Conservation (phyloP, 2,888 invertebrate genomes). For the Amblyjoppa proteus region DNA sequence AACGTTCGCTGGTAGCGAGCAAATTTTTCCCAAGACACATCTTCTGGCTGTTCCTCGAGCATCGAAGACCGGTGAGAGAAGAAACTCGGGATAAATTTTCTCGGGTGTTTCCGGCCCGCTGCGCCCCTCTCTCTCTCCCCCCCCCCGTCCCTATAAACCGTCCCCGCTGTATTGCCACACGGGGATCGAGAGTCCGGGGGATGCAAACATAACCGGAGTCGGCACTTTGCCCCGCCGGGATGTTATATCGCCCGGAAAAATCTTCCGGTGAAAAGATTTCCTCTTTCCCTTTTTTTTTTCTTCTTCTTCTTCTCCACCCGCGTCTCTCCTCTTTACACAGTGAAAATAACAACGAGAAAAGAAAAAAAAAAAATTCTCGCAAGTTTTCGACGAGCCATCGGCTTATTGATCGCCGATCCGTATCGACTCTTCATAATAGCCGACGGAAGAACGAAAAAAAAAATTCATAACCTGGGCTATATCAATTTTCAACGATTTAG, state of each 20-base stretch:
- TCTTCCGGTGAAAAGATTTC: conserved; percentile 66
- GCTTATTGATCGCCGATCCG: conserved; percentile 62
- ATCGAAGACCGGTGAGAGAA: conserved; percentile 9
- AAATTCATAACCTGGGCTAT: not conserved
- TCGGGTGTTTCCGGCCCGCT: conserved; percentile 61
- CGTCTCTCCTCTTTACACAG: conserved; percentile 16
- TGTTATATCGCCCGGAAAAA: conserved; percentile 68
- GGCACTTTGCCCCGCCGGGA: conserved; percentile 61
- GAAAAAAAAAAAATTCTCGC: conserved; percentile 53
- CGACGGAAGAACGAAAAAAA: not conserved
- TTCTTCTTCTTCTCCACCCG: conserved; percentile 5
- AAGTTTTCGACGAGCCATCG: conserved; percentile 58
- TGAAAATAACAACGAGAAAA: conserved; percentile 22
- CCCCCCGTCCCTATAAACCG: conserved; percentile 7
- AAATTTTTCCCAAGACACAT: conserved; percentile 40
- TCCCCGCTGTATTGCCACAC: not conserved
- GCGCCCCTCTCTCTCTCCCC: conserved; percentile 49
- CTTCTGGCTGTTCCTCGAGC: conserved; percentile 30
- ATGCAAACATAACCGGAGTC: conserved; percentile 59
- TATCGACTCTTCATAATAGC: conserved; percentile 63
- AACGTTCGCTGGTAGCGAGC: not conserved
- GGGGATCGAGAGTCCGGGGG: conserved; percentile 43
- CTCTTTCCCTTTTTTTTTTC: conserved; percentile 32
- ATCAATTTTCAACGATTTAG: conserved; percentile 35
- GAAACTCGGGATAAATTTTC: conserved; percentile 50